A percentile compares a stretch with the other conserved stretches of the same genome.
Evolutionary conservation across 2,888 invertebrate genomes (phyloP).

Genomic region (Mechanitis mazaeus): DNA sequence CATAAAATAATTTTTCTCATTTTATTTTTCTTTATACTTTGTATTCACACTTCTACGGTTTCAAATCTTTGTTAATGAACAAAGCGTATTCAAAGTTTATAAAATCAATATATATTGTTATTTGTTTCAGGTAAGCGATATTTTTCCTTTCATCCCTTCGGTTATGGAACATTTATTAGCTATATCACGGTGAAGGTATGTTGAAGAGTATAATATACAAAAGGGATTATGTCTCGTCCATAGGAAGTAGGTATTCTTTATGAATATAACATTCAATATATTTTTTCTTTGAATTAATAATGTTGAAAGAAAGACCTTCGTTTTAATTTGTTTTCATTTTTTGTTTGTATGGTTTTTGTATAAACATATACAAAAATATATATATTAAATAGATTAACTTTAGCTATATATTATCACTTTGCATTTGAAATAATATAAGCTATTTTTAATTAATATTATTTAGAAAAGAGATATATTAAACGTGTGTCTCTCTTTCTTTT

Average conservation of each 20-base stretch:
- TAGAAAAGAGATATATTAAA: no score
- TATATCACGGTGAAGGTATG: slow-evolving; percentile 19
- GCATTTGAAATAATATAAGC: no score
- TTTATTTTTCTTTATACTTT: not conserved
- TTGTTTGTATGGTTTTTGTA: no score
- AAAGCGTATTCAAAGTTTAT: slow-evolving; percentile 18
- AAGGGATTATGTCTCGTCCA: not conserved
- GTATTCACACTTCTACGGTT: not conserved
- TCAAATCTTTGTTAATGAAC: slow-evolving; percentile 10
- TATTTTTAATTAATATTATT: no score
- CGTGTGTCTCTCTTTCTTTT: no score
- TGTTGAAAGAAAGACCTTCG: no score
- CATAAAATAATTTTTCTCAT: not conserved
- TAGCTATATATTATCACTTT: no score
- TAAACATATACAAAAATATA: no score
- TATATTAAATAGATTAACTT: no score
- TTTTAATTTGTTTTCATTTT: no score
- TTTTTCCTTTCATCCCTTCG: slow-evolving; percentile 19
- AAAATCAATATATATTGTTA: slow-evolving; percentile 37
- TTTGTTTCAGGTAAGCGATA: slow-evolving; percentile 59
- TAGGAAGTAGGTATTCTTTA: not conserved
- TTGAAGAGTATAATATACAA: slow-evolving; percentile 1
- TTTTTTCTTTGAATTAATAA: not conserved
- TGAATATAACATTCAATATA: not conserved
- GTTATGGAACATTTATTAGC: slow-evolving; percentile 17